Conservation (phyloP, 2,797 vertebrate genomes). For the Acanthis flammea region DNA sequence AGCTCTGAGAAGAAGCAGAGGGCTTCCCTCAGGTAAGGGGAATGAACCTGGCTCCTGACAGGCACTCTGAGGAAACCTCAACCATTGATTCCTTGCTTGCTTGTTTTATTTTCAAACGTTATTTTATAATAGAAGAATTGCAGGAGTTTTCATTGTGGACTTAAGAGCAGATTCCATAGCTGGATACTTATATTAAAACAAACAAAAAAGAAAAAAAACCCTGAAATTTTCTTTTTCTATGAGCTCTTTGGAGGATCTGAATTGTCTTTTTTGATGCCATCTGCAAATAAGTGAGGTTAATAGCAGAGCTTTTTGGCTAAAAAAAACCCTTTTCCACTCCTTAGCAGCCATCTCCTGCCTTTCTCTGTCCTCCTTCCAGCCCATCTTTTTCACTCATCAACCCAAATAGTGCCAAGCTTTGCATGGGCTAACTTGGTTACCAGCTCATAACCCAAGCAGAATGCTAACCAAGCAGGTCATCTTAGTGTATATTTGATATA, state of each 20-base stretch:
- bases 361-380: not conserved
- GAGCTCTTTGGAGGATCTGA: not conserved
- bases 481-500: not conserved
- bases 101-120: not conserved
- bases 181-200: not conserved
- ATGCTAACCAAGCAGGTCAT: not conserved
- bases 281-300: not conserved
- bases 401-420: not conserved
- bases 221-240: not conserved
- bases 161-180: not conserved
- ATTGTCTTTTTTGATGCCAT: not conserved
- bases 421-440: not conserved
- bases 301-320: not conserved
- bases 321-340: not conserved
- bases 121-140: not conserved
- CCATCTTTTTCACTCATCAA: not conserved
- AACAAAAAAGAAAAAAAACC: not conserved
- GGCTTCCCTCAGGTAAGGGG: slow-evolving; percentile 85
- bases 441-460: not conserved
- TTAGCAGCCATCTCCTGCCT: not conserved
- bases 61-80: not conserved
- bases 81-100: not conserved
- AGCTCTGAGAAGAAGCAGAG: slow-evolving; percentile 90
- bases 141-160: not conserved
- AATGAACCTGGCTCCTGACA: not conserved